Evolutionary conservation across 2,113 vertebrate species (phyloP), one percentile per base, ranked within the genome.

Genomic region (Engraulis encrasicolus): DNA sequence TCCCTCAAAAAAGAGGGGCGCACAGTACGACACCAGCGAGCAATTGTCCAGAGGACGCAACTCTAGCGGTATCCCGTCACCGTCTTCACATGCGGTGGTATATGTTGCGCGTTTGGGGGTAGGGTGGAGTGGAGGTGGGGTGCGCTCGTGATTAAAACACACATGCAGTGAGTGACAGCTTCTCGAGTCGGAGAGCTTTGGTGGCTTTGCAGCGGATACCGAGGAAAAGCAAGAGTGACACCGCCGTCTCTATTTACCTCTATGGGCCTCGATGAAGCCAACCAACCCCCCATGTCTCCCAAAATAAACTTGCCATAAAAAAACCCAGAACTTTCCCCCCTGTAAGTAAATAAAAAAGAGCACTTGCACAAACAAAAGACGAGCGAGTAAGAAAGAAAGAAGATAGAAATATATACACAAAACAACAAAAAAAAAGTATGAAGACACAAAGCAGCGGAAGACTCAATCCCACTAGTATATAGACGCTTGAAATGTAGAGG

Each of bases 41-140:
- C 86, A 92, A 95, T 93, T 92, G 93, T 94, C 94, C 93, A 93
- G 93, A 92, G 93, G 93, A 93, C 92, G 92, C 91, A 93, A 93
- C 93, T 91, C 92, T 92, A 91, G 91, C 90, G 91, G 92, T 89
- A 92, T 91, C n/a, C 90, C 93, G 90, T 93, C 93, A 95, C 88
- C 88, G 86, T 14, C 1, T 54, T 50, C 6, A 14, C 49, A n/a
- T n/a, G n/a, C n/a, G n/a, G n/a, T n/a, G n/a, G n/a, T n/a, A n/a
- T n/a, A n/a, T n/a, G n/a, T n/a, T n/a, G n/a, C n/a, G n/a, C n/a
- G n/a, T n/a, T n/a, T n/a, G n/a, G n/a, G n/a, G n/a, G n/a, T n/a
- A n/a, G n/a, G n/a, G n/a, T n/a, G n/a, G n/a, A n/a, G n/a, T n/a
- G n/a, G n/a, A n/a, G n/a, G n/a, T n/a, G n/a, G n/a, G n/a, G n/a